Conservation (phyloP, 2,797 vertebrate species). For the Psittacula derbiana region DNA sequence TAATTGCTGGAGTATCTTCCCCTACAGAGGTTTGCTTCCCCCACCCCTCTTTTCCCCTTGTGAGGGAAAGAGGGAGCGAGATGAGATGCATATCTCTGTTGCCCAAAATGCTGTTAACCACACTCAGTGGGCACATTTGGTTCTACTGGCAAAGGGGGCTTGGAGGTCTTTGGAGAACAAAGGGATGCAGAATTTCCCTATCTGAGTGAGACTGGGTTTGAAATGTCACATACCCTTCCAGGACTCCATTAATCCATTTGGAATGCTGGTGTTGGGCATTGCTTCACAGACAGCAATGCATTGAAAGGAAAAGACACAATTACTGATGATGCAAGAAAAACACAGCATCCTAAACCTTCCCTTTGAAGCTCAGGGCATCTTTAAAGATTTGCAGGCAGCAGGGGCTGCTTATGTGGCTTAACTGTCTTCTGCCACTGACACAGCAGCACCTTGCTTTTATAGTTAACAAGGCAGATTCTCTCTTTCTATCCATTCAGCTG, state of each 20-base stretch:
- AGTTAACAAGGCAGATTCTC: neutral
- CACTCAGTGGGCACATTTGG: neutral
- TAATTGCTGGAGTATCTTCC: neutral
- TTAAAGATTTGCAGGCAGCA: neutral
- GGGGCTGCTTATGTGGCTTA: neutral
- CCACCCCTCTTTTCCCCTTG: rapidly evolving
- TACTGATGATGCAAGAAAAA: neutral
- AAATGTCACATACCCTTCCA: neutral
- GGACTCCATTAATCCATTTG: neutral
- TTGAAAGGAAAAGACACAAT: neutral
- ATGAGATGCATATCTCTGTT: neutral
- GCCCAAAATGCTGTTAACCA: neutral
- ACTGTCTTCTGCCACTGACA: neutral
- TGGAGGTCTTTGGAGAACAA: neutral
- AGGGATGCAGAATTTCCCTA: neutral
- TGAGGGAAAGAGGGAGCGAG: neutral
- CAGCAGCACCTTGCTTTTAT: neutral
- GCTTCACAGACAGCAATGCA: neutral
- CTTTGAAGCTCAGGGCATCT: neutral
- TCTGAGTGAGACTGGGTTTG: neutral
- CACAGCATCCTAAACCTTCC: neutral
- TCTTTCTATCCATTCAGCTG: neutral
- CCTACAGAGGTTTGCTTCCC: neutral
- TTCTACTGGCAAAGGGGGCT: neutral
- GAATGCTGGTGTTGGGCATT: neutral